A percentile compares a stretch with the other conserved stretches of the same genome.
phyloP scores from a whole-genome alignment of 1,140 invertebrate species.

The Eciton burchellii region DNA sequence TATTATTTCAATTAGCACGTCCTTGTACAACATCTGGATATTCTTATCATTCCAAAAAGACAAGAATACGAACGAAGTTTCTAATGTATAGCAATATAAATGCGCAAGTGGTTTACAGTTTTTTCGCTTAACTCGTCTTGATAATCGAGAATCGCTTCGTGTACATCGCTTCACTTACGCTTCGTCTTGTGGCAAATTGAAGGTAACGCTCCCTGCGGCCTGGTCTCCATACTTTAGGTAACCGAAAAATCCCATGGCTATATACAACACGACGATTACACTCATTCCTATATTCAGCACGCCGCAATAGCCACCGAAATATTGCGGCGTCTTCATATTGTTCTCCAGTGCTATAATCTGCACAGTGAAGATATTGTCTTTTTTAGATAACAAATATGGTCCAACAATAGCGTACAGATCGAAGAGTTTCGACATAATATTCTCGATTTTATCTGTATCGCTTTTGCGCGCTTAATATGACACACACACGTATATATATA shows the following conservation, averaged over 20 bases:
- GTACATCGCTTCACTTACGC: slow-evolving; percentile 52
- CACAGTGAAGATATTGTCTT: slow-evolving; percentile 46
- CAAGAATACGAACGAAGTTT: neutral
- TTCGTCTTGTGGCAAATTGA: slow-evolving; percentile 88
- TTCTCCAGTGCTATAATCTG: slow-evolving; percentile 94
- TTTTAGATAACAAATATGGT: slow-evolving; percentile 8
- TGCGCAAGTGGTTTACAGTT: neutral
- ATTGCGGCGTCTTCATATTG: slow-evolving; percentile 92
- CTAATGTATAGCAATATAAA: no score
- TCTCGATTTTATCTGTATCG: neutral
- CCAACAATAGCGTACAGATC: neutral
- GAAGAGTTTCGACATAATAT: neutral
- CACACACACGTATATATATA: no score
- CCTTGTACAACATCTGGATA: no score
- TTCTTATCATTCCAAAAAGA: no score
- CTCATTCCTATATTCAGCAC: slow-evolving; percentile 93
- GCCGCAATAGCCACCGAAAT: slow-evolving; percentile 90
- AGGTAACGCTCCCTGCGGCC: slow-evolving; percentile 89
- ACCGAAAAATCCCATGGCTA: slow-evolving; percentile 92
- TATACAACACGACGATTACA: slow-evolving; percentile 90
- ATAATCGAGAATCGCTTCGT: neutral
- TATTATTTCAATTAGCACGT: no score
- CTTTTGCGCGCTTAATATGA: no score
- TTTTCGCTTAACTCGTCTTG: neutral
- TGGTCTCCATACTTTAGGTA: slow-evolving; percentile 91